Percentiles rank a stretch among this genome's conserved stretches.
Conservation (phyloP, 2,797 vertebrate genomes). For the Fringilla coelebs region DNA sequence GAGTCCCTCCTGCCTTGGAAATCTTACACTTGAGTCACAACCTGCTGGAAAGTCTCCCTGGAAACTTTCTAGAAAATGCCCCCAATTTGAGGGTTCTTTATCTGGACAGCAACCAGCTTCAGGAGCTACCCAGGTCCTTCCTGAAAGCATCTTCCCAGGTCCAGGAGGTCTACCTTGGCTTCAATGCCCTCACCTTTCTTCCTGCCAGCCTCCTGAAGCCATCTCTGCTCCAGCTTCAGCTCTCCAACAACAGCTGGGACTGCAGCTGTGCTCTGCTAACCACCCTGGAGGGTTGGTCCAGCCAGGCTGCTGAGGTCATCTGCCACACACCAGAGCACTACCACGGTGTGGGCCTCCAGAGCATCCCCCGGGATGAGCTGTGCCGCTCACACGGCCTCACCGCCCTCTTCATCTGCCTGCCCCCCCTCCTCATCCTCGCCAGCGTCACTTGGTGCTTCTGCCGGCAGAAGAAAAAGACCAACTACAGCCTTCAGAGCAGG, state of each 20-base stretch:
- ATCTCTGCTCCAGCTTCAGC: conserved; percentile 72
- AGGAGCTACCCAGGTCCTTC: conserved; percentile 78
- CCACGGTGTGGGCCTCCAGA: conserved; percentile 56
- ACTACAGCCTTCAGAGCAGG: conserved; percentile 37
- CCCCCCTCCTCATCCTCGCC: conserved; percentile 74
- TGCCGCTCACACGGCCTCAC: conserved; percentile 80
- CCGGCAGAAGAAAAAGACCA: conserved; percentile 71
- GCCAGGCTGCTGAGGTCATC: background rate
- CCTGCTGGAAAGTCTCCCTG: conserved; percentile 75
- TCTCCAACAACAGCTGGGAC: conserved; percentile 83
- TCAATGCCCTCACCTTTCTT: conserved; percentile 77
- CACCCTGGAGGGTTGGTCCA: conserved; percentile 48
- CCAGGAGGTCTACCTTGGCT: conserved; percentile 75
- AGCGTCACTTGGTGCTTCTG: conserved; percentile 84
- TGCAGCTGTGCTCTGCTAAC: conserved; percentile 82
- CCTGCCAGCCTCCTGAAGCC: conserved; percentile 74
- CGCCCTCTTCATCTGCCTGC: conserved; percentile 83
- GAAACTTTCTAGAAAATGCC: conserved; percentile 77
- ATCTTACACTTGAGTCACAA: conserved; percentile 81
- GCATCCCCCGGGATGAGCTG: conserved; percentile 63
- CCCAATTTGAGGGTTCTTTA: conserved; percentile 76
- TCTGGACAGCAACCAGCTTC: conserved; percentile 79
- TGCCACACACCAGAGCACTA: conserved; percentile 75
- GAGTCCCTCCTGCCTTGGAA: conserved; percentile 54
- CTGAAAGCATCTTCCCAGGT: conserved; percentile 77